Percentiles rank a stretch among this genome's conserved stretches.
These are phyloP conservation scores for Macrosiphum euphorbiae DNA, from an alignment of 2,888 invertebrate genomes.

Conservation along the genomic window DNA sequence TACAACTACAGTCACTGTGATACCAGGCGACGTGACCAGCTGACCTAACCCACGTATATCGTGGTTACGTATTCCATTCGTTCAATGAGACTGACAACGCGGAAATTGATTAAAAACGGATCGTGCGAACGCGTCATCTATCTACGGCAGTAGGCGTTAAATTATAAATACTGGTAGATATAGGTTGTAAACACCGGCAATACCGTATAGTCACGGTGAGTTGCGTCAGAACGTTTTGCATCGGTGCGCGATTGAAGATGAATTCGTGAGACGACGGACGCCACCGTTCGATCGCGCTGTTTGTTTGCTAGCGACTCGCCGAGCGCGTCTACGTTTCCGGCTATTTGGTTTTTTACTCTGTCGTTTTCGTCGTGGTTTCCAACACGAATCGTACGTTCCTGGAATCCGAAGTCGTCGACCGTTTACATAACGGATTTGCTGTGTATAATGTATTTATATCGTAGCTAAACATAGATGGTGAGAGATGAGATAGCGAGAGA, in stretches of 20 bases:
- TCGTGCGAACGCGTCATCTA: background rate
- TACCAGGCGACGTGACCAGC: background rate
- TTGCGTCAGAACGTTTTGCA: slow-evolving; percentile 30
- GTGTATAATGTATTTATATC: background rate
- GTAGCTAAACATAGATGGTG: background rate
- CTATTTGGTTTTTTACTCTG: background rate
- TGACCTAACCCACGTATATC: background rate
- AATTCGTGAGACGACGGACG: background rate
- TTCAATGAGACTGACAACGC: background rate
- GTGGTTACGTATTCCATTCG: background rate
- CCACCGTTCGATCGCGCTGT: background rate
- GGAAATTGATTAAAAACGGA: background rate
- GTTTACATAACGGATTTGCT: background rate
- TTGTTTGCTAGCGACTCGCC: background rate
- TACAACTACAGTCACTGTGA: background rate
- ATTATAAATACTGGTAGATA: background rate
- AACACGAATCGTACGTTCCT: background rate
- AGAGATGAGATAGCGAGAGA: background rate
- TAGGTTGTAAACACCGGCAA: background rate
- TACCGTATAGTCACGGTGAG: background rate
- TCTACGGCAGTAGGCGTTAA: background rate
- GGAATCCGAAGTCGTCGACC: background rate
- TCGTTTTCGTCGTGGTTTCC: background rate
- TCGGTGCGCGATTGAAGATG: slow-evolving; percentile 17
- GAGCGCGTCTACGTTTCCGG: slow-evolving; percentile 4